Base-by-base conservation (phyloP, 2,113 vertebrate species). In the Athene cunicularia region DNA sequence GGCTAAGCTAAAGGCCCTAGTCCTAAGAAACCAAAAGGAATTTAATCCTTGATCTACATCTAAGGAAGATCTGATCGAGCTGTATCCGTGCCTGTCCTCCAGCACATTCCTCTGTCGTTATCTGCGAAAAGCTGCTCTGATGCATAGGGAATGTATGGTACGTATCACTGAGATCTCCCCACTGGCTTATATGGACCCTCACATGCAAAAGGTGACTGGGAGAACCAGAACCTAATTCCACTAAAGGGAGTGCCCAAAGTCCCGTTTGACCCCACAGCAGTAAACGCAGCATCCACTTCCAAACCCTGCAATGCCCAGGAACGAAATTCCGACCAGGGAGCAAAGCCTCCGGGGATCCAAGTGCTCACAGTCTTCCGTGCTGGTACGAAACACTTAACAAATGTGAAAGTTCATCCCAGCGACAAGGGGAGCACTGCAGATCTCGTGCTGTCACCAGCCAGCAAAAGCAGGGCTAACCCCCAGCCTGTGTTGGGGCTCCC, bases 311-410 rank as follows among this genome's bases (percentile, higher is more conserved):
- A n/a, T 5, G 16, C 28, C 18, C 52, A 77, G 64, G 32, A 77
- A 50, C 1, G 2, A 12, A 14, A 14, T 32, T 75, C 55, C 50
- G 37, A 41, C 47, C 19, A 26, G 14, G 50, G 32, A 86, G 75
- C 67, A 80, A 80, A 84, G 30, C 32, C 49, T 53, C 59, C n/a
- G 62, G 26, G 10, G 35, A 70, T 3, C 18, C 49, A 75, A 32
- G n/a, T 0, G 1, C 67, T 66, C 11, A 0, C 1, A 79, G 74
- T 39, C 37, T n/a, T 53, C 28, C 12, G 18, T 23, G 18, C 32
- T 11, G 3, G 39, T 35, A 77, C 10, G 49, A 41, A 83, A 50
- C 2, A 50, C 28, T 14, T 14, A 22, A 26, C 0, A 7, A 43
- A 56, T 2, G 26, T 37, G 43, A 50, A 80, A 80, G 19, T 43